Conservation (phyloP, 2,113 vertebrate species). For the Isichthys henryi region DNA sequence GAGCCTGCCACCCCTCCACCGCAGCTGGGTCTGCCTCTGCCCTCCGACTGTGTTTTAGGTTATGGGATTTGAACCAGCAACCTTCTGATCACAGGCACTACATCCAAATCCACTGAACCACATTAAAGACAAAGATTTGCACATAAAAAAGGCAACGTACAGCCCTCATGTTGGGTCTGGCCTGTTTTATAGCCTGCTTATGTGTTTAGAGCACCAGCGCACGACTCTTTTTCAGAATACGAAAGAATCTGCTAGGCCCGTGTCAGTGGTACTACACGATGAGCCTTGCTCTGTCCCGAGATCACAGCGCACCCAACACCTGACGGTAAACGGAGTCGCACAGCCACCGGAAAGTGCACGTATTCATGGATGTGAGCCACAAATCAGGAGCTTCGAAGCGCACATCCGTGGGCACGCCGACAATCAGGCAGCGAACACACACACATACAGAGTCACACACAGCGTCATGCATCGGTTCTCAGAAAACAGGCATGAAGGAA, state of each 20-base stretch:
- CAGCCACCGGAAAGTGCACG: background rate
- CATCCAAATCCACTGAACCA: background rate
- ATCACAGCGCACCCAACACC: background rate
- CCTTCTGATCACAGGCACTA: background rate
- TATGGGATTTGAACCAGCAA: background rate
- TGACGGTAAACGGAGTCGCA: background rate
- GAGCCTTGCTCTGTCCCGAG: background rate
- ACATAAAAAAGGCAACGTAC: background rate
- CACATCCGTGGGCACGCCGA: background rate
- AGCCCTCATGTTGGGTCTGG: background rate
- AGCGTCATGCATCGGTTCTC: background rate
- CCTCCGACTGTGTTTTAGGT: background rate
- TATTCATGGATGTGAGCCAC: background rate
- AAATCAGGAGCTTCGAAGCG: background rate
- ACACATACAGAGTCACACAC: background rate
- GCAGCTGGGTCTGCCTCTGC: background rate
- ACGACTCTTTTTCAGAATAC: conserved; percentile 27
- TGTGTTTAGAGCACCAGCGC: conserved; percentile 31
- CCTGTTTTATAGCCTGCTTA: background rate
- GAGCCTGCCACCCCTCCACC: background rate
- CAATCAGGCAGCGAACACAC: background rate
- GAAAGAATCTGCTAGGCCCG: background rate
- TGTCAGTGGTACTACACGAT: background rate
- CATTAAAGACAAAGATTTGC: background rate
- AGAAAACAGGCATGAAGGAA: background rate